These are phyloP conservation scores for Sebastes schlegelii DNA, from an alignment of 2,113 vertebrate genomes.

Conservation along the genomic window DNA sequence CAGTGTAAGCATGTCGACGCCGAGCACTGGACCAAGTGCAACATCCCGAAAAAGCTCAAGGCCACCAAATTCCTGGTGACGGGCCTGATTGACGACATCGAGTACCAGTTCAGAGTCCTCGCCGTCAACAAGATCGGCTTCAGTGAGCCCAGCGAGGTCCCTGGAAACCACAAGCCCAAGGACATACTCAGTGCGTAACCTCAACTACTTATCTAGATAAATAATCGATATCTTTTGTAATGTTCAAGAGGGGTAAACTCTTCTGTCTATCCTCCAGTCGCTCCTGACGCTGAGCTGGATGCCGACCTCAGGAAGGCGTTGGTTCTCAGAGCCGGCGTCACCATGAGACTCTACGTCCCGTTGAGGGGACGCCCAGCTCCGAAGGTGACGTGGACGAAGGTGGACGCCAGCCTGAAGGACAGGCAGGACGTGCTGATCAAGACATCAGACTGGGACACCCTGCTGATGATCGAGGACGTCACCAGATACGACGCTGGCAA, in stretches of 20 bases:
- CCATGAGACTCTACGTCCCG: constrained; percentile 97
- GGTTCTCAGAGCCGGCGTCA: constrained; percentile 94
- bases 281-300: constrained; percentile 96
- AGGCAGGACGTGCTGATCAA: constrained; percentile 92
- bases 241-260: too few relatives aligned
- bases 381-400: constrained; percentile 95
- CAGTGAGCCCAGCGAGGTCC: constrained; percentile 97
- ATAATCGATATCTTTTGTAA: background rate
- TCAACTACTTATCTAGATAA: background rate
- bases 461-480: constrained; percentile 91
- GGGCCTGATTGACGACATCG: constrained; percentile 89
- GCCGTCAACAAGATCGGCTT: constrained; percentile 97
- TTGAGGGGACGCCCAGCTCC: constrained; percentile 95
- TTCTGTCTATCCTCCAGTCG: constrained; percentile 81
- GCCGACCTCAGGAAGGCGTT: constrained; percentile 95
- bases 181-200: constrained; percentile 94
- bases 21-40: constrained; percentile 95
- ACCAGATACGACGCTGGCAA: constrained; percentile 98
- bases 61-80: constrained; percentile 91
- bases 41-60: constrained; percentile 94
- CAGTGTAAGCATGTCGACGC: constrained; percentile 91
- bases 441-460: constrained; percentile 95
- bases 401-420: constrained; percentile 91
- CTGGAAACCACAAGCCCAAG: constrained; percentile 92
- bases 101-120: constrained; percentile 95